These are phyloP conservation scores for Empidonax traillii DNA, from an alignment of 2,113 vertebrate species.

Conservation along the genomic window DNA sequence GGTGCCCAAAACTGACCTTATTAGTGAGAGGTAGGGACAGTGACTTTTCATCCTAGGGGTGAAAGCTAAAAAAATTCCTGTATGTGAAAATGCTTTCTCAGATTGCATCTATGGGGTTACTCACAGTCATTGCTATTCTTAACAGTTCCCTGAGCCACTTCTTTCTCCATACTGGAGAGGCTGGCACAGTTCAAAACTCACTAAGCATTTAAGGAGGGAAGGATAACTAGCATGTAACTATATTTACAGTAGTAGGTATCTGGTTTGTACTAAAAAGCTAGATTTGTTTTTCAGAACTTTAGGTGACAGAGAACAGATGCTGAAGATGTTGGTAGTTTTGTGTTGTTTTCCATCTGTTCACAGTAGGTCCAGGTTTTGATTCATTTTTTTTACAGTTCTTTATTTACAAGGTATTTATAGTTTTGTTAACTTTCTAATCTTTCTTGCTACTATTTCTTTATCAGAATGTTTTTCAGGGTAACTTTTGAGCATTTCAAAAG, in stretches of 20 bases:
- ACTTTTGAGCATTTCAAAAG: neutral
- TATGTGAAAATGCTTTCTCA: constrained; percentile 38
- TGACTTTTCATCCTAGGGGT: constrained; percentile 51
- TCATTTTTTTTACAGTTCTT: neutral
- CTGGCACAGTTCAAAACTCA: neutral
- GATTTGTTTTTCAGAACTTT: neutral
- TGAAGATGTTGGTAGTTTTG: neutral
- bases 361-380: neutral
- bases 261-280: neutral
- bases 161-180: neutral
- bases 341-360: neutral
- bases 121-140: constrained; percentile 37
- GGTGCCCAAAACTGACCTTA: constrained; percentile 44
- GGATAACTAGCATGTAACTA: neutral
- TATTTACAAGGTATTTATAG: neutral
- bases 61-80: constrained; percentile 39
- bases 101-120: constrained; percentile 40
- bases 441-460: neutral
- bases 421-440: neutral
- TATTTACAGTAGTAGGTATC: neutral
- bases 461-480: neutral
- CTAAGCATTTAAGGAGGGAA: neutral
- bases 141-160: neutral
- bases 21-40: constrained; percentile 5
- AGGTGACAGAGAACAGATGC: neutral